Evolutionary conservation across 2,888 invertebrate species (phyloP).

Genomic region (Drosophila paranaensis): DNA sequence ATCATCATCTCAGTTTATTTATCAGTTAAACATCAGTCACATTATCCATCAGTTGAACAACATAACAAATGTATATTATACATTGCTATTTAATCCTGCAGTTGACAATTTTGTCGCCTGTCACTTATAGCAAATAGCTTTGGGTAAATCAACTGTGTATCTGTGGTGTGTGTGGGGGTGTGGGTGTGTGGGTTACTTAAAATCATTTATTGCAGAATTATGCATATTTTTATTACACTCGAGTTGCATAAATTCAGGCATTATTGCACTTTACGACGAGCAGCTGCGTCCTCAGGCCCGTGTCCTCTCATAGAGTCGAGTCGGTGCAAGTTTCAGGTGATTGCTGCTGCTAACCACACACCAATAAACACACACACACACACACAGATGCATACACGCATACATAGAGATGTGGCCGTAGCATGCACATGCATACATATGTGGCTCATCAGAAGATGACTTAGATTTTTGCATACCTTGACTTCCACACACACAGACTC

Average conservation of each 20-base stretch:
- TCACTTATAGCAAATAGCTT: slow-evolving; percentile 40
- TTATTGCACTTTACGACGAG: slow-evolving; percentile 80
- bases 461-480: slow-evolving; percentile 75
- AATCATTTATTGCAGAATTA: slow-evolving; percentile 79
- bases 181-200: slow-evolving; percentile 67
- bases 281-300: slow-evolving; percentile 59
- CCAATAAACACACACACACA: slow-evolving; percentile 17
- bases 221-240: slow-evolving; percentile 79
- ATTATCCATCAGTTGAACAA: no score
- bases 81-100: no score
- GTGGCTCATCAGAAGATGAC: slow-evolving; percentile 65
- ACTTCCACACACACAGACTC: slow-evolving; percentile 32
- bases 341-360: slow-evolving; percentile 61
- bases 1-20: no score
- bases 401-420: no score
- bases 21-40: no score
- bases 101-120: slow-evolving; percentile 64
- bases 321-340: slow-evolving; percentile 67
- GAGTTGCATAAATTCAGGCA: slow-evolving; percentile 78
- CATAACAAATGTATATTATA: no score
- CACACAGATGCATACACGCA: background rate
- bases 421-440: slow-evolving; percentile 32
- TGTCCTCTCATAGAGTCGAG: no score
- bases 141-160: slow-evolving; percentile 34
- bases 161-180: slow-evolving; percentile 1